These are phyloP conservation scores for Cyphomyrus plagiostoma DNA, from an alignment of 2,113 vertebrate species.

Conservation along the genomic window DNA sequence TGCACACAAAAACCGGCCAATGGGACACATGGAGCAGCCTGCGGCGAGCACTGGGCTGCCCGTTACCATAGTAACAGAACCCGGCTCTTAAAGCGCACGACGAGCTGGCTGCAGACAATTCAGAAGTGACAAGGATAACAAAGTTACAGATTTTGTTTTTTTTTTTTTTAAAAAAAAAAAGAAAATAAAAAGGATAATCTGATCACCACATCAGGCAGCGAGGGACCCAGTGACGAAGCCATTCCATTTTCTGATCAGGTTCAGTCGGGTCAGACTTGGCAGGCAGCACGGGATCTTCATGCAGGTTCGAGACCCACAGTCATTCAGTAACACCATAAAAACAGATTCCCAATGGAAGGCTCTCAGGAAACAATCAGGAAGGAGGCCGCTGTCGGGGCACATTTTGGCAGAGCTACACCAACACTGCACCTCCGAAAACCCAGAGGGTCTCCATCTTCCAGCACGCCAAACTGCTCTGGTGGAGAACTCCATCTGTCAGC, in stretches of 20 bases:
- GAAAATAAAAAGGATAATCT: no score
- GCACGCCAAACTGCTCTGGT: not conserved
- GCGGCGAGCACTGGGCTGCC: slow-evolving; percentile 43
- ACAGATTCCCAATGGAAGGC: not conserved
- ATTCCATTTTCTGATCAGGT: not conserved
- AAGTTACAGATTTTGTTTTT: not conserved
- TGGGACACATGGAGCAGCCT: slow-evolving; percentile 30
- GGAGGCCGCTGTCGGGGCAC: not conserved
- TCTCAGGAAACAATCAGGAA: not conserved
- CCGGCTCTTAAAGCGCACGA: slow-evolving; percentile 31
- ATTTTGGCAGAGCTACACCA: not conserved
- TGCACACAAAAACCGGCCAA: slow-evolving; percentile 35
- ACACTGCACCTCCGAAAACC: not conserved
- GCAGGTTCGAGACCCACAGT: not conserved
- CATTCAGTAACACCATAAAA: not conserved
- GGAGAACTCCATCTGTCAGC: not conserved
- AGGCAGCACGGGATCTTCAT: not conserved
- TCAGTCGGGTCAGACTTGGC: not conserved
- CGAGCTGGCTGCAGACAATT: slow-evolving; percentile 13
- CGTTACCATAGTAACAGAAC: slow-evolving; percentile 41
- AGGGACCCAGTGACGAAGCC: not conserved
- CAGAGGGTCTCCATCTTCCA: not conserved
- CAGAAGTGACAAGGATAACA: not conserved
- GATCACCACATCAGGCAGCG: not conserved
- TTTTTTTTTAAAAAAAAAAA: no score